Base-by-base conservation (phyloP, 2,888 invertebrate species). In the Brachylomia viminalis region DNA sequence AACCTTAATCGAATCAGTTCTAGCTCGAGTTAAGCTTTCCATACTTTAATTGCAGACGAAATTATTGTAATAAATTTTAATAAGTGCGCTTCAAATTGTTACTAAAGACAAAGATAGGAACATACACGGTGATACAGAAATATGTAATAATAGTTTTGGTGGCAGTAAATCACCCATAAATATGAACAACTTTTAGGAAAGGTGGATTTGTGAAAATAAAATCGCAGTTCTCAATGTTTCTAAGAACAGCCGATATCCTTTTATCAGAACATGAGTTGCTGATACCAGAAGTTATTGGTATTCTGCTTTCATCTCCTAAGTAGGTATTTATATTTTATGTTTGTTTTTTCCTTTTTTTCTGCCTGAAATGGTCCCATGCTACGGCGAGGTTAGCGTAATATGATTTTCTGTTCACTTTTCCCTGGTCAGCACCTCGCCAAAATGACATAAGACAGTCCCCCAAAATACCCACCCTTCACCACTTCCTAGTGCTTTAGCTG, bases 1-100 rank as follows among this genome's bases (percentile, higher is more conserved):
- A 75, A 38, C 72, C 69, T 65, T 74, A 82, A 85, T 72, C 77
- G 77, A 75, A 72, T 66, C 69, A 58, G 52, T 66, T 74, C 54
- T 59, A 54, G 49, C 17, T 69, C 27, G 54, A 58, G 49, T 70
- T 61, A 73, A 78, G 72, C 68, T 72, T 70, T 81, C 71, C 66
- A 74, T 72, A 67, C 58, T 68, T 73, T 71, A 72, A 76, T 77
- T 80, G 42, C 30, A 49, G 47, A 17, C 23, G 11, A 52, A 52
- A 79, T 79, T 79, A 62, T 67, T 33, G 77, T 67, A 67, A 76
- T 62, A 23, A 62, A 45, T 76, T 67, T 56, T 27, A 67, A 56
- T 82, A 56, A 76, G 15, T 54, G 54, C 4, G 15, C 33, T 62
- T 80, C 33, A n/a, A 81, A 61, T 54, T 27, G 30, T 61, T 47